Conservation (phyloP, 1,140 invertebrate genomes). For the Pachyrhynchus sulphureomaculatus region DNA sequence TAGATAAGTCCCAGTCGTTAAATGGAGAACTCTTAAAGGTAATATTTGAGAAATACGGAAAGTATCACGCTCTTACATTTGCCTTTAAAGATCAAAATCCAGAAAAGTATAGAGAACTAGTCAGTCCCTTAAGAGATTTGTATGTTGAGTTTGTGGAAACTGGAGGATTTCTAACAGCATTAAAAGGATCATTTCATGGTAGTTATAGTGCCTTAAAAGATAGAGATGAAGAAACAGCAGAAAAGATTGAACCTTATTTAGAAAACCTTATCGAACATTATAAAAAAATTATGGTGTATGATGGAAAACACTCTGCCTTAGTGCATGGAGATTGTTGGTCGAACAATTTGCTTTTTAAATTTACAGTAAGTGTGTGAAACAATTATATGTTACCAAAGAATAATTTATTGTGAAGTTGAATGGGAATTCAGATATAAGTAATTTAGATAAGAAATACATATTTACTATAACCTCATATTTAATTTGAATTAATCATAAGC, state of each 20-base stretch:
- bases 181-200: conserved; percentile 2
- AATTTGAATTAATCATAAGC: too few relatives aligned
- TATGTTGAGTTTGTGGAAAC: too few relatives aligned
- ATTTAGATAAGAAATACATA: too few relatives aligned
- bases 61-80: conserved; percentile 45
- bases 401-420: too few relatives aligned
- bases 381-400: too few relatives aligned
- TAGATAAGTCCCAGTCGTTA: conserved; percentile 14
- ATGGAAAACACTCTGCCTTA: conserved; percentile 26
- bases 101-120: conserved; percentile 23
- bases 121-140: conserved; percentile 26
- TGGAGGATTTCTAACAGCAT: too few relatives aligned
- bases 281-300: conserved; percentile 15
- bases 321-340: conserved; percentile 39
- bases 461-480: too few relatives aligned
- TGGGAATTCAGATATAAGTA: neutral
- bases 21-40: conserved; percentile 10
- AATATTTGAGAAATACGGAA: conserved; percentile 29
- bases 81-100: conserved; percentile 51
- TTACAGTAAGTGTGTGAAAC: conserved; percentile 30
- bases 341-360: conserved; percentile 40
- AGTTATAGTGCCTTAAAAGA: conserved; percentile 2
- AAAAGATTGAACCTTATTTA: conserved; percentile 15
- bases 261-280: conserved; percentile 7
- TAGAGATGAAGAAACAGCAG: conserved; percentile 12